Conservation (phyloP, 1,140 invertebrate species). For the Xylocopa sonorina region DNA sequence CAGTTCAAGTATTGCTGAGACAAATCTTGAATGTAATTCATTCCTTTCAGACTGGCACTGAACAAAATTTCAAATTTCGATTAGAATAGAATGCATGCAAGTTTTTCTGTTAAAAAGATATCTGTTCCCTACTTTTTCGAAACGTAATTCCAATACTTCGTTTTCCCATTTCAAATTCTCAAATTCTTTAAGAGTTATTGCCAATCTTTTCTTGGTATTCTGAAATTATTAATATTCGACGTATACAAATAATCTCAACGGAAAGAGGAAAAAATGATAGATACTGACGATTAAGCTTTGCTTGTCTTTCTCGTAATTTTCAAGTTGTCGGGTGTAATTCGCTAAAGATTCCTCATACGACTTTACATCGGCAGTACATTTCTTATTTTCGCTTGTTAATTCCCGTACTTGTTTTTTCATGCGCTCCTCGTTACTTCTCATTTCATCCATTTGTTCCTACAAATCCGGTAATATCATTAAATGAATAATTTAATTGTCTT, state of each 20-base stretch:
- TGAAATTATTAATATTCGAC: conserved; percentile 77
- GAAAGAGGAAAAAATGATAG: conserved; percentile 10
- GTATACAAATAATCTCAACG: not conserved
- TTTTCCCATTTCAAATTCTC: conserved; percentile 89
- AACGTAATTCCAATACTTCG: conserved; percentile 89
- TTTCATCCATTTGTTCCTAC: conserved; percentile 92
- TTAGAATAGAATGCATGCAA: conserved; percentile 43
- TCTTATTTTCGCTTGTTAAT: conserved; percentile 87
- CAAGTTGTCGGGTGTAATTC: conserved; percentile 87
- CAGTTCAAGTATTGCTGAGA: conserved; percentile 91
- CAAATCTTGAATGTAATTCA: conserved; percentile 89
- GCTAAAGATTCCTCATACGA: conserved; percentile 86
- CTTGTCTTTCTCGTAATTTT: conserved; percentile 92
- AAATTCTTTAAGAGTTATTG: conserved; percentile 84
- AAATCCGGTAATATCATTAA: not conserved
- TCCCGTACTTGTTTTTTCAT: conserved; percentile 87
- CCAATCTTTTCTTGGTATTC: conserved; percentile 86
- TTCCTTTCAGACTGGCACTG: conserved; percentile 89
- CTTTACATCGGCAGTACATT: conserved; percentile 87
- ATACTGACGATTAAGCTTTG: conserved; percentile 77
- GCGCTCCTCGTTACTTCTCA: conserved; percentile 91
- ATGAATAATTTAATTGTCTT: not conserved
- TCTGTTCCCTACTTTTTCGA: conserved; percentile 85
- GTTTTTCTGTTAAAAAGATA: conserved; percentile 27
- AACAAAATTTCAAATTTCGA: conserved; percentile 43